Evolutionary conservation across 2,888 invertebrate species (phyloP), one percentile per base, ranked within the genome.

Genomic region (Timema cristinae): DNA sequence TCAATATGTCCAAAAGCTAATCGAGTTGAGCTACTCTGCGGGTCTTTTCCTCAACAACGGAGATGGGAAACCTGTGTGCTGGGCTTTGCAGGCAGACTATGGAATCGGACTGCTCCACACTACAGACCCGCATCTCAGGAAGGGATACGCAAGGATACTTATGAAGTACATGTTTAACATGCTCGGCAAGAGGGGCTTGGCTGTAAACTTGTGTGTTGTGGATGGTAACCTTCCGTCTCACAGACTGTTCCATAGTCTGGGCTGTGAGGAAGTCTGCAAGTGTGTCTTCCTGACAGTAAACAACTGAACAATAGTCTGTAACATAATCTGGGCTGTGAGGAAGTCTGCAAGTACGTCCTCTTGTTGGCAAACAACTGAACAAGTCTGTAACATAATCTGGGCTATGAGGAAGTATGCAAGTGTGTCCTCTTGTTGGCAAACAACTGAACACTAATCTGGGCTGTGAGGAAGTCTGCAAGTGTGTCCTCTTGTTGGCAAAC

Each of bases 91-190:
- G 11, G 54, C 54, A 54, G 54, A 54, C 54, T 54, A 54, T n/a
- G 54, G 54, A 54, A n/a, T 54, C 11, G 54, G 54, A n/a, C 54
- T 54, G 54, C 54, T 54, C 54, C 11, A 11, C 54, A 54, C 54
- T 54, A n/a, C 54, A n/a, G 11, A 11, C 54, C 11, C 11, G 2
- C 54, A 54, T n/a, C 54, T 11, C 54, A 11, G 54, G 54, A 11
- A 13, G 54, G 54, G 54, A 11, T n/a, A 13, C 54, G 54, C 54
- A n/a, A 11, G 54, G 11, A 11, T 13, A n/a, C 54, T 54, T 11
- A 11, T 54, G 54, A 11, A n/a, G 2, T 54, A n/a, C 54, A 11
- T 13, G 54, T 54, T 11, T n/a, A 11, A n/a, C 54, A n/a, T n/a
- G 54, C 54, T 54, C 11, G 11, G 54, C 54, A 11, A 54, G 54